These are phyloP conservation scores for Tipula lateralis DNA, from an alignment of 2,888 invertebrate genomes.

Conservation along the genomic window DNA sequence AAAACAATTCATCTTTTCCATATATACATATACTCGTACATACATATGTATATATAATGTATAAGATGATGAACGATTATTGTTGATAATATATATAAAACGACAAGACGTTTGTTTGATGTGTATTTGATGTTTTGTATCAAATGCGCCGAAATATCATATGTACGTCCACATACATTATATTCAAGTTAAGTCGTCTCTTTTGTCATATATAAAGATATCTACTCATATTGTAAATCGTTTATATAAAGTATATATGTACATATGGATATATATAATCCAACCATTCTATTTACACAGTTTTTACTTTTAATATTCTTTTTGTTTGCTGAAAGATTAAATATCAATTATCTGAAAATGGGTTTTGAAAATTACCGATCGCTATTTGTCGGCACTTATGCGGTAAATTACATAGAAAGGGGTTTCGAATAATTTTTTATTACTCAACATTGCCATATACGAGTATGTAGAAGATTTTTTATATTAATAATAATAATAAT, in stretches of 20 bases:
- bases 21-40: no score
- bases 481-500: not conserved
- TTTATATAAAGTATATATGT: not conserved
- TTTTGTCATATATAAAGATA: not conserved
- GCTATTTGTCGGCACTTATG: not conserved
- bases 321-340: constrained; percentile 13
- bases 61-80: not conserved
- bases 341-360: constrained; percentile 24
- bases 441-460: not conserved
- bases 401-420: not conserved
- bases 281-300: not conserved
- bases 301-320: not conserved
- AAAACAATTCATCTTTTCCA: not conserved
- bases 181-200: not conserved
- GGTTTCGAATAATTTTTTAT: not conserved
- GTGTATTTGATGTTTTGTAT: not conserved
- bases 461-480: not conserved
- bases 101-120: constrained; percentile 13
- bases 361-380: not conserved
- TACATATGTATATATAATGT: not conserved
- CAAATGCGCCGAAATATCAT: not conserved
- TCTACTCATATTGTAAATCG: not conserved
- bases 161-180: not conserved
- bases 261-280: not conserved
- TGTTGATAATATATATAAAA: not conserved